Evolutionary conservation across 2,113 vertebrate species (phyloP).

Genomic region (Progne subis): DNA sequence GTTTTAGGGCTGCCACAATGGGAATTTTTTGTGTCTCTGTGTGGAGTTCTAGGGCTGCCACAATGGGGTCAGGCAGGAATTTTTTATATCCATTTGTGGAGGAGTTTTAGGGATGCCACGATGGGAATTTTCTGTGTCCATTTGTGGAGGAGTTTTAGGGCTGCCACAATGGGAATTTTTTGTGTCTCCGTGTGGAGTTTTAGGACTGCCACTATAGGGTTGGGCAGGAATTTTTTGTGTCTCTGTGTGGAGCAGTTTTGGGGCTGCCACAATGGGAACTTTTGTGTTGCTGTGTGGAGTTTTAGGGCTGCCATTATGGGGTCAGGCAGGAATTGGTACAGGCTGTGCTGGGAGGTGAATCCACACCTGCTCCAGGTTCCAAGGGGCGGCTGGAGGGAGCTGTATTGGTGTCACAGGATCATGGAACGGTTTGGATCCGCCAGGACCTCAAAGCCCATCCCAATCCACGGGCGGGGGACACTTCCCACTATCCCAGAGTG

Average conservation of each 20-base stretch:
- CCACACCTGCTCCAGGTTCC: rapidly evolving
- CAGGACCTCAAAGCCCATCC: background rate
- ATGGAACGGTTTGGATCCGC: background rate
- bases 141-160: background rate
- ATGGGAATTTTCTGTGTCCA: too few species aligned
- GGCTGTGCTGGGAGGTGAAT: background rate
- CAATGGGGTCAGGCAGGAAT: background rate
- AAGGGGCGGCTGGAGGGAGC: rapidly evolving
- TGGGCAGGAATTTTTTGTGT: background rate
- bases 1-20: background rate
- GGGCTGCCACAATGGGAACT: background rate
- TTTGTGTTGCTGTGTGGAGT: too few species aligned
- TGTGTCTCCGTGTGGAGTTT: background rate
- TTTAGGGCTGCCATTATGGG: background rate
- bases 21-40: background rate
- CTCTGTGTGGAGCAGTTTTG: rapidly evolving
- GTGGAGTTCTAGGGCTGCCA: background rate
- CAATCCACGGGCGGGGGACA: background rate
- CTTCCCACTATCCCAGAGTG: background rate
- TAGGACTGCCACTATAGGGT: too few species aligned
- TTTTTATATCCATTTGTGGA: too few species aligned
- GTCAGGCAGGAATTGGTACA: background rate
- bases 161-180: rapidly evolving
- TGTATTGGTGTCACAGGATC: background rate
- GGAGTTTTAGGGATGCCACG: too few species aligned